Base-by-base conservation (phyloP, 1,140 invertebrate species). In the Triops cancriformis region DNA sequence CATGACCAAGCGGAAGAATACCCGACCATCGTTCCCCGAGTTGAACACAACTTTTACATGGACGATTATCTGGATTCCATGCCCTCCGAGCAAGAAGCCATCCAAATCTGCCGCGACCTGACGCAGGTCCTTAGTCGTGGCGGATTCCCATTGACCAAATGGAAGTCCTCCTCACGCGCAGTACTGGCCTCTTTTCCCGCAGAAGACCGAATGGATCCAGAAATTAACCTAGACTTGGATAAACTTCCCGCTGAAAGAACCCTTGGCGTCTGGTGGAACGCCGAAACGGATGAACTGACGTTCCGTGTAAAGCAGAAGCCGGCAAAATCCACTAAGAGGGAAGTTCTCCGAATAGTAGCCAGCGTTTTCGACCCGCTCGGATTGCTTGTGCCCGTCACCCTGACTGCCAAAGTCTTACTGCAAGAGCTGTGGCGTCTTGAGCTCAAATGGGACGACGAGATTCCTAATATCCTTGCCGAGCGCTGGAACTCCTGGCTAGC, bases 371-470 rank as follows among this genome's bases (percentile, higher is more conserved):
- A 83, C 51, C 83, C 82, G 0, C 76, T 82, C 7, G 83, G 82
- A 12, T 51, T 81, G n/a, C 75, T 79, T 2, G 64, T 81, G 1
- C 84, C 86, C 27, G 72, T 84, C 11, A 82, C 82, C 11, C 81
- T 85, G 10, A 79, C 77, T 14, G 81, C 81, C 28, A 87, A 87
- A 81, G 81, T 85, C 5, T 77, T 86, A 6, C 75, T 87, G 12
- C 86, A 87, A 82, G 73, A 82, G 77, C 43, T 87, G 10, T 86
- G 85, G 85, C 28, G 80, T 75, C 28, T 41, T 31, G 81, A 83
- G 41, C 10, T 85, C 10, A 64, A 28, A 1, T 83, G 76, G 80
- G 80, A 82, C 73, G 80, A 82, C 23, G 51, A 45, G 27, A 27
- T 82, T 37, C n/a, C 64, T 14, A n/a, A 76, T 7, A 64, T 75